A percentile compares a stretch with the other conserved stretches of the same genome.
Conservation (phyloP, 2,797 vertebrate species). For the Xerus rutilus region DNA sequence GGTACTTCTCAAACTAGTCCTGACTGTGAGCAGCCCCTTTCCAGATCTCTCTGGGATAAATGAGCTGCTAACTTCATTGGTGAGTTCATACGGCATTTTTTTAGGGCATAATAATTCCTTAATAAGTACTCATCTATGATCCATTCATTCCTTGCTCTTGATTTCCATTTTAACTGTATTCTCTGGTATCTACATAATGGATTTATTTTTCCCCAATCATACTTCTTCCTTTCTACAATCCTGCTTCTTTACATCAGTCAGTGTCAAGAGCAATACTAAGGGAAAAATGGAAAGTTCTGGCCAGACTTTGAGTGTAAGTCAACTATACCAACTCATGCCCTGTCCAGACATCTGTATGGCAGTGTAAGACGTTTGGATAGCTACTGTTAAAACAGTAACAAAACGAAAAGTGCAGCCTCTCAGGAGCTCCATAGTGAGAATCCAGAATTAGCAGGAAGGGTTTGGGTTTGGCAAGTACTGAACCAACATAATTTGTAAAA, state of each 20-base stretch:
- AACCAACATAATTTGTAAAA: background rate
- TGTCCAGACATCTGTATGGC: background rate
- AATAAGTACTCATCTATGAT: background rate
- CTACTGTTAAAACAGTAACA: background rate
- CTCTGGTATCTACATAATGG: background rate
- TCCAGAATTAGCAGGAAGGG: background rate
- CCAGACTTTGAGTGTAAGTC: background rate
- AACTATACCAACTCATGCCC: background rate
- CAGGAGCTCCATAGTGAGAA: background rate
- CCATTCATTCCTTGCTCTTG: background rate
- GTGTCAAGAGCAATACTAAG: background rate
- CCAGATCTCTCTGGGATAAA: background rate
- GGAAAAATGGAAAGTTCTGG: background rate
- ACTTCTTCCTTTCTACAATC: background rate
- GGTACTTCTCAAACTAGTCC: background rate
- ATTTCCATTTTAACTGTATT: background rate
- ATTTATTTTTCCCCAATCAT: background rate
- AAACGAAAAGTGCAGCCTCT: background rate
- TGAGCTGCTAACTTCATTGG: background rate
- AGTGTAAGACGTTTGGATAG: background rate
- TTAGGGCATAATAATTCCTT: background rate
- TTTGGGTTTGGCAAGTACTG: background rate
- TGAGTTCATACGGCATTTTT: background rate
- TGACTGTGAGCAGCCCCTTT: background rate
- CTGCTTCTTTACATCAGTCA: background rate